Conservation (phyloP, 2,888 invertebrate genomes). For the Machimus rusticus region DNA sequence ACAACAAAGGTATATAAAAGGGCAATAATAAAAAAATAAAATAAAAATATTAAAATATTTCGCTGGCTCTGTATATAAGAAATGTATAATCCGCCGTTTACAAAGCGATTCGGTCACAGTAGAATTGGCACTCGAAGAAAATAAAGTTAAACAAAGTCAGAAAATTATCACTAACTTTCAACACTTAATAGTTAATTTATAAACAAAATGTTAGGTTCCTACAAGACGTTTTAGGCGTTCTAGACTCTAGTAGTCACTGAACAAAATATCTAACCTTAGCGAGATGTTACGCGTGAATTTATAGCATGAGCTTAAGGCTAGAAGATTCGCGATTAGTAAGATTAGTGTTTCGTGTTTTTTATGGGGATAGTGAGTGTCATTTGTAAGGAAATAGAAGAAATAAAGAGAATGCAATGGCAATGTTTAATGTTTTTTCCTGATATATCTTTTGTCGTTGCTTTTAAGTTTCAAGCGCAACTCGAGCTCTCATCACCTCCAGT, state of each 20-base stretch:
- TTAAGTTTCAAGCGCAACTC: background rate
- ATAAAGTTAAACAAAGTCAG: background rate
- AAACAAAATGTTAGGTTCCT: background rate
- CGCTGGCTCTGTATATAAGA: background rate
- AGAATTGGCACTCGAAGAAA: conserved; percentile 20
- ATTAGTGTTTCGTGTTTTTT: background rate
- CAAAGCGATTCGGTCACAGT: background rate
- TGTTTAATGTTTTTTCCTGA: background rate
- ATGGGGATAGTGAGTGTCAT: background rate
- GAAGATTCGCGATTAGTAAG: background rate
- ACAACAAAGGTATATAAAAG: conserved; percentile 24
- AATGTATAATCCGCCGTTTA: background rate
- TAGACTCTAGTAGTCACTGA: background rate
- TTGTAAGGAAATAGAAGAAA: background rate
- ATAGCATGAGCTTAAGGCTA: background rate
- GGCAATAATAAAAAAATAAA: background rate
- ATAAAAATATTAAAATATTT: conserved; percentile 1
- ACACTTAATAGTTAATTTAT: background rate
- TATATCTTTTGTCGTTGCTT: background rate
- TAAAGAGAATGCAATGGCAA: background rate
- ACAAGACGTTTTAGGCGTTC: background rate
- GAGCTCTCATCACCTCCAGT: conserved; percentile 31
- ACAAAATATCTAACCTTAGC: background rate
- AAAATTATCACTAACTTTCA: background rate
- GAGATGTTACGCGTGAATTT: background rate